These are phyloP conservation scores for Metopia argyrocephala DNA, from an alignment of 2,888 invertebrate species.

Conservation along the genomic window DNA sequence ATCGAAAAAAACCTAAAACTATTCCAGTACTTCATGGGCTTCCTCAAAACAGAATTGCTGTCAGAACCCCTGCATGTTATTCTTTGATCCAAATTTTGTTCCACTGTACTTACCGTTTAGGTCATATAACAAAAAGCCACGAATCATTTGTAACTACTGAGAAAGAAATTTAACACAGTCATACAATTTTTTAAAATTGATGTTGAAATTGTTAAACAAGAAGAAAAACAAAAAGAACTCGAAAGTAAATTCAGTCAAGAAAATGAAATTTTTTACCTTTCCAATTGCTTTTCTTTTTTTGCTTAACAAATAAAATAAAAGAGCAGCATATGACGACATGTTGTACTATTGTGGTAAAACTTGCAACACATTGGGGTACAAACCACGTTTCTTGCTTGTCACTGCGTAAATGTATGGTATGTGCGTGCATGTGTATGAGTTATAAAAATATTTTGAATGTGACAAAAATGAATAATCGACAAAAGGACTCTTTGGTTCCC, in stretches of 20 bases:
- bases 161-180: conserved; percentile 48
- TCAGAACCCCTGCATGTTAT: no score
- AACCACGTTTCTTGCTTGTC: not conserved
- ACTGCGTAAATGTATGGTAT: not conserved
- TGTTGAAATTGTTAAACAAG: conserved; percentile 24
- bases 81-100: no score
- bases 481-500: conserved; percentile 13
- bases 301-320: not conserved
- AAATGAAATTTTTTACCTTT: conserved; percentile 55
- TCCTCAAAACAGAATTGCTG: no score
- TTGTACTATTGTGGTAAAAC: conserved; percentile 49
- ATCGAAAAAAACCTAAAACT: no score
- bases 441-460: conserved; percentile 44
- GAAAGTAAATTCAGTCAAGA: conserved; percentile 36
- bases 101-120: not conserved
- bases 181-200: conserved; percentile 51
- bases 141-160: conserved; percentile 17
- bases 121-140: not conserved
- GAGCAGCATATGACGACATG: conserved; percentile 16
- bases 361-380: conserved; percentile 17
- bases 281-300: conserved; percentile 9
- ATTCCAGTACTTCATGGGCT: no score
- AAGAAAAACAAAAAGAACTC: not conserved
- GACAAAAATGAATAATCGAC: conserved; percentile 57
- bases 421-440: conserved; percentile 4